Evolutionary conservation across 2,113 vertebrate species (phyloP).

Genomic region (Mirza zaza): DNA sequence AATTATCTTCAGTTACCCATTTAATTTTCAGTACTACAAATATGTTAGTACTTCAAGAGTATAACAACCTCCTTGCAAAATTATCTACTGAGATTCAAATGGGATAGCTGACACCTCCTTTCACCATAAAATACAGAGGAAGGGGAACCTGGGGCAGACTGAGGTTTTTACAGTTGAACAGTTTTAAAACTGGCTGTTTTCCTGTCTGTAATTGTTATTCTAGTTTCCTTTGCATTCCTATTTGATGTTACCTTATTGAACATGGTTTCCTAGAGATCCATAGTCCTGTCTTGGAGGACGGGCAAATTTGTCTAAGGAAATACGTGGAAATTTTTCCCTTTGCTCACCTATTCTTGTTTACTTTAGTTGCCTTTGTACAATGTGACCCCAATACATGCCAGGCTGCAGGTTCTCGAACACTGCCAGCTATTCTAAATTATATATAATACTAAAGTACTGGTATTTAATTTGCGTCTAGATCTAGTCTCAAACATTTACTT

Average conservation of each 20-base stretch:
- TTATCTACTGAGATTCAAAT: neutral
- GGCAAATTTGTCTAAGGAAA: rapidly evolving
- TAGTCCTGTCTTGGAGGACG: neutral
- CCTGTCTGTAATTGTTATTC: rapidly evolving
- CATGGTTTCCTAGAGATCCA: neutral
- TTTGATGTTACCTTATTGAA: neutral
- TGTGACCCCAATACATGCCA: neutral
- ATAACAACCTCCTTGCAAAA: neutral
- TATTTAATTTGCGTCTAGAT: neutral
- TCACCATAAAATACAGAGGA: neutral
- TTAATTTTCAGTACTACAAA: neutral
- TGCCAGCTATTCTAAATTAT: neutral
- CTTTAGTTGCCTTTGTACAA: neutral
- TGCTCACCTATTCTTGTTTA: rapidly evolving
- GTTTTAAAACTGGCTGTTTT: neutral
- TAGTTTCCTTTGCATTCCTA: neutral
- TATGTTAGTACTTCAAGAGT: neutral
- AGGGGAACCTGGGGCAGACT: neutral
- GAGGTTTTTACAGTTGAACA: neutral
- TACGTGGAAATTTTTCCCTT: rapidly evolving
- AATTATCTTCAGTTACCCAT: neutral
- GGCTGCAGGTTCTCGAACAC: neutral
- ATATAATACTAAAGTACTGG: neutral
- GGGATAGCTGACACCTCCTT: too few species aligned
- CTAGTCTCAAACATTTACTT: neutral